Evolutionary conservation across 2,797 vertebrate species (phyloP).

Genomic region (Esox masquinongy): DNA sequence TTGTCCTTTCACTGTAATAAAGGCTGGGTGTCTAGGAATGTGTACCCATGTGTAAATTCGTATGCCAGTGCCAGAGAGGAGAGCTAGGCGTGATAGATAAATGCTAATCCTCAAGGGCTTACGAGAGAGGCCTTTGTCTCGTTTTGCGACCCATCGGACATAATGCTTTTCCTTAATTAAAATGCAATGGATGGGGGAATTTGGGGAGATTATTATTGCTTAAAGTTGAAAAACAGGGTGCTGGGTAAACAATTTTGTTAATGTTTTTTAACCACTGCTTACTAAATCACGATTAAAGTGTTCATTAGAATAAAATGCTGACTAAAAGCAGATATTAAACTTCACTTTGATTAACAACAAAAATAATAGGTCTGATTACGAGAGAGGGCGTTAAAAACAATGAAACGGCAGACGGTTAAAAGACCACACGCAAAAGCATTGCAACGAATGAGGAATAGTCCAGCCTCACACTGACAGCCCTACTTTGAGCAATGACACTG

Average conservation of each 20-base stretch:
- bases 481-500: background rate
- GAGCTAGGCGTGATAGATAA: background rate
- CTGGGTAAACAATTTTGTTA: slow-evolving; percentile 13
- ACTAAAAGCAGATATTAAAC: slow-evolving; percentile 12
- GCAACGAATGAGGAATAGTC: background rate
- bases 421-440: background rate
- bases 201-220: background rate
- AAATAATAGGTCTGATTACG: background rate
- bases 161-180: slow-evolving; percentile 4
- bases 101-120: background rate
- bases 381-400: background rate
- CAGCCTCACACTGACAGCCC: background rate
- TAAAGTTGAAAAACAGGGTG: background rate
- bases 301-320: slow-evolving; percentile 5
- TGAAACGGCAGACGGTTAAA: background rate
- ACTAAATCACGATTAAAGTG: slow-evolving; percentile 9
- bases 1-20: background rate
- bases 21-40: slow-evolving; percentile 1
- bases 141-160: slow-evolving; percentile 1
- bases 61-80: background rate
- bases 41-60: background rate
- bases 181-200: slow-evolving; percentile 12
- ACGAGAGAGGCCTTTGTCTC: slow-evolving; percentile 3
- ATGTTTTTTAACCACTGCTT: slow-evolving; percentile 11
- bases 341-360: slow-evolving; percentile 6